Evolutionary conservation across 1,140 invertebrate species (phyloP).

Genomic region (Hylaeus volcanicus): DNA sequence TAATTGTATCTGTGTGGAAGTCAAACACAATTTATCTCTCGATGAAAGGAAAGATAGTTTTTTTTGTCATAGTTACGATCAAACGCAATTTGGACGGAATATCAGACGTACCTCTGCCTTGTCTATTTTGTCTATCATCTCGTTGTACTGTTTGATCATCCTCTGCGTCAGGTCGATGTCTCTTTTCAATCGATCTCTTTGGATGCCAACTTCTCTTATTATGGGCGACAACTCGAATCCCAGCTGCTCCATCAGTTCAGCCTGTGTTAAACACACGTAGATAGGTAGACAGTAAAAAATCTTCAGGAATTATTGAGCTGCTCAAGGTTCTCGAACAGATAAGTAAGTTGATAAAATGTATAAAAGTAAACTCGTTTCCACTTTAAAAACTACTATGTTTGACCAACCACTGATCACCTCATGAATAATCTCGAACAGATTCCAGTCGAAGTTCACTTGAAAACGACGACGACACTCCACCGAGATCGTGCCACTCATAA

Average conservation of each 20-base stretch:
- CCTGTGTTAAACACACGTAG: conserved; percentile 61
- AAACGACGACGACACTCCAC: conserved; percentile 85
- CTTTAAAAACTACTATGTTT: not conserved
- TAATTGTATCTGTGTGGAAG: conserved; percentile 81
- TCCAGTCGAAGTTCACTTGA: conserved; percentile 84
- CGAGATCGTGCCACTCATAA: conserved; percentile 84
- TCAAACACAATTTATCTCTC: not conserved
- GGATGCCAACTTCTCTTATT: conserved; percentile 86
- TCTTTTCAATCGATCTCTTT: conserved; percentile 84
- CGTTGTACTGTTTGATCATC: conserved; percentile 84
- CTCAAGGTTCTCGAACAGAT: too few relatives aligned
- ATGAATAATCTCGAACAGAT: conserved; percentile 87
- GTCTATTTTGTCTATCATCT: conserved; percentile 82
- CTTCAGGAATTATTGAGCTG: not conserved
- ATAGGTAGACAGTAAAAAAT: not conserved
- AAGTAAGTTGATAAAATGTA: too few relatives aligned
- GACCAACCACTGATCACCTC: conserved; percentile 77
- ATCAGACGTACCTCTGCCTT: conserved; percentile 81
- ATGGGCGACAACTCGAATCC: conserved; percentile 86
- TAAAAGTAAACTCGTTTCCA: not conserved
- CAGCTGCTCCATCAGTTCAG: conserved; percentile 87
- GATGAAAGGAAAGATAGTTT: not conserved
- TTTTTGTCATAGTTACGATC: not conserved
- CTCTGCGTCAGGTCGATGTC: conserved; percentile 83
- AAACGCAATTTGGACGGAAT: not conserved